Conservation (phyloP, 2,113 vertebrate species). For the Copsychus sechellarum region DNA sequence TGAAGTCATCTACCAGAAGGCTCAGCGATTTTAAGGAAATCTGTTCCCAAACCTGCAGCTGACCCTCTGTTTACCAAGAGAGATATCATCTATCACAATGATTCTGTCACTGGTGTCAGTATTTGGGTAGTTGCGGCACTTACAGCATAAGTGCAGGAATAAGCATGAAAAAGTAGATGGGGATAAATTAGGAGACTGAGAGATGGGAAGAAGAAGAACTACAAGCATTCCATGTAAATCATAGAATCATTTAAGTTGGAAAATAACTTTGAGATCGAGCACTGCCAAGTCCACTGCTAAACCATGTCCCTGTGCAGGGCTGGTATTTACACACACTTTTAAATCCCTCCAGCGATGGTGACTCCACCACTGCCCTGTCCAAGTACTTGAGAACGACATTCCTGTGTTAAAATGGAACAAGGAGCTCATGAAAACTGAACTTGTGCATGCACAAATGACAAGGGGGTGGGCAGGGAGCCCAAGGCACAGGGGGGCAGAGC, state of each 20-base stretch:
- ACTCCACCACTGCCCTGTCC: background rate
- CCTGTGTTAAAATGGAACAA: rapidly evolving
- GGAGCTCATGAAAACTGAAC: rapidly evolving
- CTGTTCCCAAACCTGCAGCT: background rate
- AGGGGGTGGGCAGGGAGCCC: background rate
- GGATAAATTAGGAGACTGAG: background rate
- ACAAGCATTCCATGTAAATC: background rate
- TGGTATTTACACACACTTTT: rapidly evolving
- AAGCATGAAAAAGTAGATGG: background rate
- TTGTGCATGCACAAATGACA: rapidly evolving
- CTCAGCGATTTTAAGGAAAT: background rate
- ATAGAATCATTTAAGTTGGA: background rate
- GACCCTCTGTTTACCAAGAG: background rate
- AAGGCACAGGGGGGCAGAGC: background rate
- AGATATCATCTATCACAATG: background rate
- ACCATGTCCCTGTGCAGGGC: rapidly evolving
- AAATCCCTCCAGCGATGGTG: background rate
- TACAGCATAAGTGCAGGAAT: background rate
- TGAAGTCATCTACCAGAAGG: background rate
- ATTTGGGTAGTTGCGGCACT: background rate
- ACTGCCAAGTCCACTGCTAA: background rate
- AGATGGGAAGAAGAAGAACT: background rate
- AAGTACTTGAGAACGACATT: rapidly evolving
- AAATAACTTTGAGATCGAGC: background rate
- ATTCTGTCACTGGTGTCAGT: background rate